Evolutionary conservation across 2,888 invertebrate species (phyloP).

Genomic region (Craniophora ligustri): DNA sequence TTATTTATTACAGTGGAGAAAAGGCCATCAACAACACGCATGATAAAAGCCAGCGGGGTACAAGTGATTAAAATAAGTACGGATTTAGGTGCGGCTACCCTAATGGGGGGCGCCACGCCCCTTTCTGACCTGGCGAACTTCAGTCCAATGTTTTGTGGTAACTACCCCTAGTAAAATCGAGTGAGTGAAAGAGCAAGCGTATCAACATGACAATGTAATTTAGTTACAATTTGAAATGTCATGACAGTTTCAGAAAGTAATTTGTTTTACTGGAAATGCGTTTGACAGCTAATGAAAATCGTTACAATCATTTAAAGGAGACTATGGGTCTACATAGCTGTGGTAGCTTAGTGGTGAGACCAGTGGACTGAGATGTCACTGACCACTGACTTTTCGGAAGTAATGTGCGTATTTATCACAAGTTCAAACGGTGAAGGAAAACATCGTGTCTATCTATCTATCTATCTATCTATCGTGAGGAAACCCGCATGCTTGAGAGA

Average conservation of each 20-base stretch:
- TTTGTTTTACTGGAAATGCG: constrained; percentile 22
- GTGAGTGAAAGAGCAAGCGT: constrained; percentile 26
- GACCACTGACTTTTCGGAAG: too few species aligned
- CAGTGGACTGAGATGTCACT: too few species aligned
- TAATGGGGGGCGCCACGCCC: constrained; percentile 71
- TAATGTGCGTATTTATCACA: too few species aligned
- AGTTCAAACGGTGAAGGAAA: too few species aligned
- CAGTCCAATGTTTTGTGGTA: constrained; percentile 54
- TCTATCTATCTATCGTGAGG: too few species aligned
- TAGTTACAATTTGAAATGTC: constrained; percentile 29
- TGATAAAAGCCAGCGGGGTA: constrained; percentile 80
- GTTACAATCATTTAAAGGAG: too few species aligned
- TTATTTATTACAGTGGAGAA: constrained; percentile 49
- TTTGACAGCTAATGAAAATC: background rate
- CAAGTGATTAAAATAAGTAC: constrained; percentile 86
- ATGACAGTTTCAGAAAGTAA: constrained; percentile 17
- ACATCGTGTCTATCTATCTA: too few species aligned
- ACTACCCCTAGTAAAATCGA: constrained; percentile 28
- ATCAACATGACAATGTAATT: constrained; percentile 41
- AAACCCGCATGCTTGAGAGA: too few species aligned
- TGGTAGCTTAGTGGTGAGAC: too few species aligned
- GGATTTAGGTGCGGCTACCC: constrained; percentile 81
- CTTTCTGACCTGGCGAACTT: constrained; percentile 59
- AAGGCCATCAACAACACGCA: constrained; percentile 74
- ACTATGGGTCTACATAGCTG: too few species aligned